Evolutionary conservation across 2,797 vertebrate species (phyloP), one percentile per base, ranked within the genome.

Genomic region (Mallotus villosus): DNA sequence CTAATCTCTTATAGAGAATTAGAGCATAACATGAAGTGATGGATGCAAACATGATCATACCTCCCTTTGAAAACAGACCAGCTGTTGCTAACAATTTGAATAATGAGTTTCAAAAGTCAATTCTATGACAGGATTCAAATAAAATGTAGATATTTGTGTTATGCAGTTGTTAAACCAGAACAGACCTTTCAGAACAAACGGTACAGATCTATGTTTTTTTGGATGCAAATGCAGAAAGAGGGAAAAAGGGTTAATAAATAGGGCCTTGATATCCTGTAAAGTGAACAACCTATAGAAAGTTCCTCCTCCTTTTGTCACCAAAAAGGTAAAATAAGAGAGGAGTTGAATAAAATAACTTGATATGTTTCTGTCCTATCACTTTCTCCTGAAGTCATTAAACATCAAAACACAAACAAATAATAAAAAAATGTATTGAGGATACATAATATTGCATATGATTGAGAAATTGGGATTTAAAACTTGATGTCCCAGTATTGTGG

Each of bases 401-500:
- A 70, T 74, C 74, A 76, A 76, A 76, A 75, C 70, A 78, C 55
- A 74, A 14, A 46, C 2, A 12, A 7, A 12, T 46, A 46, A 75
- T 63, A 63, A 73, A 77, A 77, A 74, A 78, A 59, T 21, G 64
- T 75, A 53, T 72, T 57, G 24, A 46, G 25, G 41, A 68, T 53
- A 58, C 24, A 49, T 19, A 0, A 41, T 67, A 7, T 53, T 67
- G 34, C 17, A 2, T 21, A 22, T n/a, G 53, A 51, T 51, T 51
- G 46, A 58, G 12, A 67, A 49, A n/a, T 14, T 5, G 67, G 59
- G 34, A 74, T 78, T 84, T 86, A 91, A 80, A 91, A 92, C 82
- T 85, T 92, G 81, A 92, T 92, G 74, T 93, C 90, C 90, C 86
- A 86, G 82, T 85, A 93, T 73, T 87, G 84, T 29, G 76, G 83